Percentiles rank a stretch among this genome's conserved stretches.
phyloP scores from a whole-genome alignment of 2,888 invertebrate species.

The Alviniconcha strummeri region DNA sequence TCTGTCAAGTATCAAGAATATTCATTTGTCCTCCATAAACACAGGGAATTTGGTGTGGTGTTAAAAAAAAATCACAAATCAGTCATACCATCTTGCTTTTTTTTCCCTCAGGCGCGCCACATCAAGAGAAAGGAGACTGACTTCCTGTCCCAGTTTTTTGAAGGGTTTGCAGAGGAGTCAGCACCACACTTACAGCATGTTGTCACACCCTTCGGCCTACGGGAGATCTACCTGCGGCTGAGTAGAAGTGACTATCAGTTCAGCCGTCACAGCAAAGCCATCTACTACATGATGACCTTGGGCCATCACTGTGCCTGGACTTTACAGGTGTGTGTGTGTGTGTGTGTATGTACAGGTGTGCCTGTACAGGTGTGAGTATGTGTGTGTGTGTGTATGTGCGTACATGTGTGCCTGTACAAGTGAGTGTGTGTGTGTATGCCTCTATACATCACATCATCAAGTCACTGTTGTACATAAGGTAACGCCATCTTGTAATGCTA shows the following conservation, averaged over 20 bases:
- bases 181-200: background rate
- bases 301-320: conserved; percentile 24
- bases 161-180: background rate
- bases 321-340: conserved; percentile 16
- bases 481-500: no score
- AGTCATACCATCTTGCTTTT: no score
- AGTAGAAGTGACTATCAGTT: background rate
- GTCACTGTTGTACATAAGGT: no score
- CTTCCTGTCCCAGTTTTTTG: conserved; percentile 19
- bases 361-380: background rate
- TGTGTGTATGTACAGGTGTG: background rate
- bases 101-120: background rate
- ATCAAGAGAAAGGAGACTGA: background rate
- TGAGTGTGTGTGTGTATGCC: background rate
- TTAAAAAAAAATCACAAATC: no score
- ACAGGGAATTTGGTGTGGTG: no score
- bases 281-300: conserved; percentile 22
- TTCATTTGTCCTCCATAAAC: no score
- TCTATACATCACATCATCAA: background rate
- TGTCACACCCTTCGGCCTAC: background rate
- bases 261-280: background rate
- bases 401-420: background rate
- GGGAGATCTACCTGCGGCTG: background rate
- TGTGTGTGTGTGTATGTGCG: background rate
- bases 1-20: no score